Evolutionary conservation across 1,140 invertebrate genomes (phyloP).

Genomic region (Aporrectodea caliginosa): DNA sequence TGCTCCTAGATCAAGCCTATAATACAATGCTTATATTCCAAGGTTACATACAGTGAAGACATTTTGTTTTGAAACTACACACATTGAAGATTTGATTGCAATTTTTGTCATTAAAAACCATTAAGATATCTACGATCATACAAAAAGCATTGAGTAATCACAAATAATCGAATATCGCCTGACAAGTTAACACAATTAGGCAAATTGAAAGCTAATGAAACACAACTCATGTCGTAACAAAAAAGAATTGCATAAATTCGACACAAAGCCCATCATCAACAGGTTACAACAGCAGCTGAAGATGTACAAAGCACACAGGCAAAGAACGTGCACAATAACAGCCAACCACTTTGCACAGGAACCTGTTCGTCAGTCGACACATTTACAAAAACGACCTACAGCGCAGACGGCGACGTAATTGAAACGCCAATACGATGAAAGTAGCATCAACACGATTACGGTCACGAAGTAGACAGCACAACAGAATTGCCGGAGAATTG

Average conservation of each 20-base stretch:
- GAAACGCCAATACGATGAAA: too few species aligned
- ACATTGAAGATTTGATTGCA: neutral
- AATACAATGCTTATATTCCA: too few species aligned
- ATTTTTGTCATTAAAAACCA: neutral
- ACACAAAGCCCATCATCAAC: neutral
- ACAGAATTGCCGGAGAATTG: neutral
- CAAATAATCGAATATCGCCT: too few species aligned
- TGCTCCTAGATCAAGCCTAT: too few species aligned
- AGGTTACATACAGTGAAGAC: too few species aligned
- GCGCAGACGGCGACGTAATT: too few species aligned
- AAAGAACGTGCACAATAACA: neutral
- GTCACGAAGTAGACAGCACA: neutral
- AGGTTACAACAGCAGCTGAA: neutral
- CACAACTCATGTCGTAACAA: too few species aligned
- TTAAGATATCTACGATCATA: neutral
- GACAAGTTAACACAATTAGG: too few species aligned
- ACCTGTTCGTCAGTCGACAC: too few species aligned
- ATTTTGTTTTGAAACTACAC: too few species aligned
- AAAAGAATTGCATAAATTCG: neutral
- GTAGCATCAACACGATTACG: neutral
- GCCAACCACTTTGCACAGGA: neutral
- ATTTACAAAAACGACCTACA: neutral
- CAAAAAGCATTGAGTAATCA: neutral
- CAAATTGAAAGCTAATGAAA: too few species aligned
- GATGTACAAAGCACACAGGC: neutral